Evolutionary conservation across 2,888 invertebrate genomes (phyloP).

Genomic region (Lycia hirtaria): DNA sequence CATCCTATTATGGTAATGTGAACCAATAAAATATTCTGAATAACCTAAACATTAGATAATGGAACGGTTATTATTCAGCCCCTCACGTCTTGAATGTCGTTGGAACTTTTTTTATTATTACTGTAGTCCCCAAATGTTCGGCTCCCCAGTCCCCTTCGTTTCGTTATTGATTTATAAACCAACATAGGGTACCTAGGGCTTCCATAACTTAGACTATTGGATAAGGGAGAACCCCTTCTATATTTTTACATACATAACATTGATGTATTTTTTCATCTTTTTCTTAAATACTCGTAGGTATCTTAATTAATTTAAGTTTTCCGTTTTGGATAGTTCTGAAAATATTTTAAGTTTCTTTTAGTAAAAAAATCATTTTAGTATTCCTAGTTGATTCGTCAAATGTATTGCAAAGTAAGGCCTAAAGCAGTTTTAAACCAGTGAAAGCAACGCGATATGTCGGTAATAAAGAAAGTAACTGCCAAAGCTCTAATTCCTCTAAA

Average conservation of each 20-base stretch:
- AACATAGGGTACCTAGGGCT: constrained; percentile 66
- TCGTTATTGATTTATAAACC: constrained; percentile 65
- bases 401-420: too few species aligned
- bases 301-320: too few species aligned
- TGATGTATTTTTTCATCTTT: too few species aligned
- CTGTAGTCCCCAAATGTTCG: constrained; percentile 49
- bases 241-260: too few species aligned
- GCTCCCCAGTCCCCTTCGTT: constrained; percentile 55
- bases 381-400: too few species aligned
- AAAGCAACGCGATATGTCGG: constrained; percentile 1
- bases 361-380: neutral
- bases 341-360: neutral
- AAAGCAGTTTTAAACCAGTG: neutral
- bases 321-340: too few species aligned
- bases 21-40: constrained; percentile 25
- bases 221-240: neutral
- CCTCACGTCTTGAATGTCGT: constrained; percentile 33
- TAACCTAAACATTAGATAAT: constrained; percentile 34
- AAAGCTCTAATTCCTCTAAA: neutral
- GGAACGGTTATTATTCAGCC: constrained; percentile 39
- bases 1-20: constrained; percentile 33
- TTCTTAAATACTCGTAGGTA: too few species aligned
- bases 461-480: neutral
- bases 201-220: constrained; percentile 5
- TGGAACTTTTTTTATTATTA: constrained; percentile 50